Percentiles rank a stretch among this genome's conserved stretches.
These are phyloP conservation scores for Lynx canadensis DNA, from an alignment of 2,113 vertebrate genomes.

Conservation along the genomic window DNA sequence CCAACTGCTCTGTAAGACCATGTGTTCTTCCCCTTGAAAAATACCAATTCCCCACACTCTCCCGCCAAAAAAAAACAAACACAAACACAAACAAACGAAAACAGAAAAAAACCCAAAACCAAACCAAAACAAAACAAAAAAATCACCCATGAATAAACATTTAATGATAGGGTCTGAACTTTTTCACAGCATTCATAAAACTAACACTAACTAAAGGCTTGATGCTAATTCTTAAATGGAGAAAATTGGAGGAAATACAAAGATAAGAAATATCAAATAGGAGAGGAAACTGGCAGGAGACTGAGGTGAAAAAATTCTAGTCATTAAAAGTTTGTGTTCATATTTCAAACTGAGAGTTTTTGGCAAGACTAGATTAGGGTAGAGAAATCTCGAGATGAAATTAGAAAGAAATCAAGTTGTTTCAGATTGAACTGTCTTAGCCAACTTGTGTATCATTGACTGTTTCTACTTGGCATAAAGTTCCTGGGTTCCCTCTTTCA, in stretches of 20 bases:
- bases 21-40: constrained; percentile 12
- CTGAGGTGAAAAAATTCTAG: constrained; percentile 23
- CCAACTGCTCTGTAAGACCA: neutral
- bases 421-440: neutral
- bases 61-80: neutral
- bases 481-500: neutral
- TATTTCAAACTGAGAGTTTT: neutral
- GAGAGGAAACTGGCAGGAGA: neutral
- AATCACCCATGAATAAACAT: neutral
- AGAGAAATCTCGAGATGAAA: constrained; percentile 22
- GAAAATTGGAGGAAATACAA: constrained; percentile 2
- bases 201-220: neutral
- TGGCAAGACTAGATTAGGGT: neutral
- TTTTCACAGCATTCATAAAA: neutral
- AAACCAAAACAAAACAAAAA: neutral
- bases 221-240: neutral
- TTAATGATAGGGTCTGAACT: neutral
- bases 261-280: neutral
- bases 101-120: neutral
- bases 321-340: constrained; percentile 24
- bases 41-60: neutral
- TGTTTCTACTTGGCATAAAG: constrained; percentile 20
- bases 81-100: neutral
- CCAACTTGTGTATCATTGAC: neutral
- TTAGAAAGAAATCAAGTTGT: constrained; percentile 33